Evolutionary conservation across 1,140 invertebrate genomes (phyloP), one percentile per base, ranked within the genome.

Genomic region (Varroa destructor): DNA sequence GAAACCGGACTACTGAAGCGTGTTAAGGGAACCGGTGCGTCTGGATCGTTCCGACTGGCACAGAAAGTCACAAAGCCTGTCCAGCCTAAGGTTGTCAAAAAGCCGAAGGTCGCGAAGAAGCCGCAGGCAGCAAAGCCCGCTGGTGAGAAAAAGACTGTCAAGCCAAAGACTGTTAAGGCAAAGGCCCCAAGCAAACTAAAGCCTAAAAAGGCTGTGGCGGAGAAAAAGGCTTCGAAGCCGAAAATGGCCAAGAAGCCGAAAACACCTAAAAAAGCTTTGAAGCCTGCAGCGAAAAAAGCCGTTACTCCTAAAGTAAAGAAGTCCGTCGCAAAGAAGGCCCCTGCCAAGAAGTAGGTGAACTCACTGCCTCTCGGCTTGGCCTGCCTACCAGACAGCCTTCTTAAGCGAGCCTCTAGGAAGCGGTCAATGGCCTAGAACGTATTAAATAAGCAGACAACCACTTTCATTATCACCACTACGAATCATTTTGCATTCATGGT

Each of bases 1-100:
- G 70, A 70, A 10, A 56, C 58, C 14, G 76, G 76, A n/a, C 37
- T 70, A 3, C 55, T 78, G 1, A 77, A 77, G 71, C 74, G 76
- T 56, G 73, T 74, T 43, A 78, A 78, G 72, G 77, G 76, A 54
- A 54, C 72, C 43, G 76, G 76, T 37, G 76, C 75, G 10, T 73
- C 74, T n/a, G 76, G 77, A 10, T 77, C 76, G n/a, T 78, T 77
- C 74, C 61, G 61, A 14, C 3, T 67, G 14, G 46, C 14, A 12
- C 12, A 12, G 40, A 46, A 12, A 14, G 25, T 12, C 57, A 6
- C 57, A 12, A 42, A 36, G 25, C n/a, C 61, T 46, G 46, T 43
- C 12, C 14, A 67, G 61, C 61, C 61, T 37, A 77, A 75, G 73
- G 71, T 75, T 10, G 72, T 73, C 51, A 67, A 67, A 14, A 73